These are phyloP conservation scores for Drosophila mauritiana DNA, from an alignment of 1,140 invertebrate genomes.

Conservation along the genomic window DNA sequence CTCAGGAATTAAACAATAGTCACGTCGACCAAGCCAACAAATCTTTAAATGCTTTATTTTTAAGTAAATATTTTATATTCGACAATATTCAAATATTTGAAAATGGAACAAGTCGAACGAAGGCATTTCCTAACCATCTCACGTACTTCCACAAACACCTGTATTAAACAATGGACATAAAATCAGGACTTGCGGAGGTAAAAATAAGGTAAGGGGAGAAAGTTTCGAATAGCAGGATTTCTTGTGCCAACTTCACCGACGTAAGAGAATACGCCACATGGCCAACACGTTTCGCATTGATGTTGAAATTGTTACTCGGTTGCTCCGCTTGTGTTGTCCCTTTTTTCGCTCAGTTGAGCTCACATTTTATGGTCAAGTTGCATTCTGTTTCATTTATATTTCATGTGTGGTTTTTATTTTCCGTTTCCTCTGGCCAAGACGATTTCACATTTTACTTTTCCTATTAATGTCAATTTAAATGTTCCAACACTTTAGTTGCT, in stretches of 20 bases:
- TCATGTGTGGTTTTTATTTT: slow-evolving; percentile 51
- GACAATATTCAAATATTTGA: slow-evolving; percentile 3
- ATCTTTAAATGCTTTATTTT: too few species aligned
- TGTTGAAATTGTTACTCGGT: slow-evolving; percentile 39
- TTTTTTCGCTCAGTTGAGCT: slow-evolving; percentile 42
- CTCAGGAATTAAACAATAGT: too few species aligned
- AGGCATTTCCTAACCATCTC: slow-evolving; percentile 12
- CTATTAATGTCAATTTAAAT: slow-evolving; percentile 66
- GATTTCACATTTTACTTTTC: slow-evolving; percentile 49
- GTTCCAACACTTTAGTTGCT: slow-evolving; percentile 49
- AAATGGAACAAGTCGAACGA: background rate
- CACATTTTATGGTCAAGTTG: slow-evolving; percentile 69
- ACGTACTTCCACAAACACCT: slow-evolving; percentile 30
- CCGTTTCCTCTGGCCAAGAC: slow-evolving; percentile 22
- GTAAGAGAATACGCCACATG: slow-evolving; percentile 32
- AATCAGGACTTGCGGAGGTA: slow-evolving; percentile 43
- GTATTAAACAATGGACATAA: slow-evolving; percentile 55
- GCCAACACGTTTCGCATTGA: slow-evolving; percentile 69
- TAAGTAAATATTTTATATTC: too few species aligned
- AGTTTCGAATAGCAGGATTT: slow-evolving; percentile 10
- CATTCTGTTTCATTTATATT: slow-evolving; percentile 63
- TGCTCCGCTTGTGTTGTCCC: slow-evolving; percentile 8
- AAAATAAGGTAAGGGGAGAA: background rate
- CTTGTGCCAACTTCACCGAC: background rate
- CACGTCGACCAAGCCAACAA: too few species aligned